Evolutionary conservation across 2,888 invertebrate species (phyloP), one percentile per base, ranked within the genome.

Genomic region (Aethes cnicana): DNA sequence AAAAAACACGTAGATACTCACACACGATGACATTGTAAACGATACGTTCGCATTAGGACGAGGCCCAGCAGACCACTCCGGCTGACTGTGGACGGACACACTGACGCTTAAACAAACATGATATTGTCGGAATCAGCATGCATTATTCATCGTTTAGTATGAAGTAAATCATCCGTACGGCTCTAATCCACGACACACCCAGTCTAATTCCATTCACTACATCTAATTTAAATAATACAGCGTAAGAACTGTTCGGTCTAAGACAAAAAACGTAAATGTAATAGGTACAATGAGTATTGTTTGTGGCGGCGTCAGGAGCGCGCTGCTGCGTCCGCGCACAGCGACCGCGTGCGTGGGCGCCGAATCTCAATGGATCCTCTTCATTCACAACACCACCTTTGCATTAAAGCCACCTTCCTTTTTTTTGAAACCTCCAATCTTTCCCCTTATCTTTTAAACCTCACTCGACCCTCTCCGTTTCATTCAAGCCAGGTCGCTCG

Each of bases 381-480:
- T 85, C 88, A 89, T 89, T 89, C 88, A 88, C 85, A 85, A 87
- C 84, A 82, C 81, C 77, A 77, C 81, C 84, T 81, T 74, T 75
- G 75, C 86, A 86, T 88, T 86, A 88, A 88, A 83, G 77, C 77
- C 72, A 77, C 81, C 82, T 84, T 83, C 75, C 74, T 84, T 87
- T 87, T 87, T 85, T 83, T 63, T 64, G 60, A 54, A 71, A 69
- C 72, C 73, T 74, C 86, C 88, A 89, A 89, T 89, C 88, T 89
- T 79, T 72, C 67, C 81, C 83, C 83, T 89, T 89, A 89, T 89
- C 88, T 84, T 62, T 77, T 74, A 84, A 86, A 84, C 84, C 86
- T 81, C 81, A 73, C 74, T 75, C 69, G 74, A 83, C 81, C 83
- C 48, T 81, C 80, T 84, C 81, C 74, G 84, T 82, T 88, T 86